phyloP scores from a whole-genome alignment of 2,888 invertebrate genomes.

The Drosophila testacea region DNA sequence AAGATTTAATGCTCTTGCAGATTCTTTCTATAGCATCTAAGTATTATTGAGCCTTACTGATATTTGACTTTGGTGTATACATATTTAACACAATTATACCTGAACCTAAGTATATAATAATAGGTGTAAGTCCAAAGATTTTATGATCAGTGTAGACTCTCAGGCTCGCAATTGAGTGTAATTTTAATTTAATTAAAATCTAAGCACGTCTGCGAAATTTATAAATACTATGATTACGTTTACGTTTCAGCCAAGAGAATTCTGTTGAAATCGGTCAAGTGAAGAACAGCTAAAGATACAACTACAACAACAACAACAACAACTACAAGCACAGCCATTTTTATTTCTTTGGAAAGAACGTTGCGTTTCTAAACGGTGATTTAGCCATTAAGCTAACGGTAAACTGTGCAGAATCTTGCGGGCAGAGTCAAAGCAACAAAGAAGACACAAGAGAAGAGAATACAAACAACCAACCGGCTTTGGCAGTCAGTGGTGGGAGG shows the following conservation, averaged over 20 bases:
- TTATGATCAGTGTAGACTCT: neutral
- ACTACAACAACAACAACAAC: conserved; percentile 20
- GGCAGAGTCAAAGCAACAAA: conserved; percentile 22
- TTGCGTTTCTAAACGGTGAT: conserved; percentile 75
- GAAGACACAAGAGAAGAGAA: conserved; percentile 24
- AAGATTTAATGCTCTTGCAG: neutral
- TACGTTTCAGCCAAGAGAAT: conserved; percentile 35
- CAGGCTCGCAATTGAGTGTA: conserved; percentile 49
- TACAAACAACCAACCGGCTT: conserved; percentile 13
- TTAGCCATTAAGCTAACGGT: conserved; percentile 82
- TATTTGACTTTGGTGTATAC: no score
- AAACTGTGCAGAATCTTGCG: conserved; percentile 76
- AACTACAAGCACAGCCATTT: conserved; percentile 22
- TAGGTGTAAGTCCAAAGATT: no score
- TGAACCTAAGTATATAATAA: no score
- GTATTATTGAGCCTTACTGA: no score
- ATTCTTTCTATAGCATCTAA: neutral
- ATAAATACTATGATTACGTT: conserved; percentile 71
- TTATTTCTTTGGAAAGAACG: conserved; percentile 16
- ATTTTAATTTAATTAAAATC: conserved; percentile 74
- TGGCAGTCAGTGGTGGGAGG: neutral
- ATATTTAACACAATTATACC: no score
- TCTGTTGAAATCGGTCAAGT: conserved; percentile 41
- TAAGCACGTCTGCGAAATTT: conserved; percentile 66
- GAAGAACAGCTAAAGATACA: conserved; percentile 22